Conservation (phyloP, 2,113 vertebrate genomes). For the Mus musculus region DNA sequence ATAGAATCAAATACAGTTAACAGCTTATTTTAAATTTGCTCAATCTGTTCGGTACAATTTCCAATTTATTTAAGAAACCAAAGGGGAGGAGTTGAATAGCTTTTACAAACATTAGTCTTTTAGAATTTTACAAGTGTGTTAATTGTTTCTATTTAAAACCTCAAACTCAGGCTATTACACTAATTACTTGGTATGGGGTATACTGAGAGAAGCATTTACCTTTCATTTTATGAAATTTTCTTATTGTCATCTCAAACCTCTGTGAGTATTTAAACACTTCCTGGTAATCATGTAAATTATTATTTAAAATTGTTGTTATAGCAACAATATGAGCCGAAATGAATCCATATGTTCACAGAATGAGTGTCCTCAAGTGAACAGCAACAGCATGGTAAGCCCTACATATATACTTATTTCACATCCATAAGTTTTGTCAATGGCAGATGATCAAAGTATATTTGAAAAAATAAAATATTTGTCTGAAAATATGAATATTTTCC, state of each 20-base stretch:
- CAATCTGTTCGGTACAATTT: constrained; percentile 43
- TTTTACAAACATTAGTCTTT: constrained; percentile 25
- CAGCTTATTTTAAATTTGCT: constrained; percentile 49
- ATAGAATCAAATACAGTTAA: constrained; percentile 13
- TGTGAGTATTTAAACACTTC: neutral
- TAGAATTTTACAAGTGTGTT: constrained; percentile 12
- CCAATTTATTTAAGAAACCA: constrained; percentile 29
- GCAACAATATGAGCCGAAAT: neutral
- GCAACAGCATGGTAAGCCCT: neutral
- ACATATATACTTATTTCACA: neutral
- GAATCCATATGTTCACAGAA: neutral
- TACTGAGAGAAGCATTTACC: constrained; percentile 31
- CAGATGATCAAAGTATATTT: too few relatives aligned
- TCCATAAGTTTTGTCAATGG: fast-evolving
- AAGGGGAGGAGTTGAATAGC: neutral
- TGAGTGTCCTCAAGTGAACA: neutral
- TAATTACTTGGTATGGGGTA: constrained; percentile 9
- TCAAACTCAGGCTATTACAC: neutral
- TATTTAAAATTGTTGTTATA: constrained; percentile 48
- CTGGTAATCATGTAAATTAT: neutral
- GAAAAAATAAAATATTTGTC: neutral
- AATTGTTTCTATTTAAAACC: constrained; percentile 55
- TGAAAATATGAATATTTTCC: neutral
- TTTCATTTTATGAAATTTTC: constrained; percentile 46
- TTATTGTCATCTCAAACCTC: neutral